Conservation (phyloP, 2,888 invertebrate genomes). For the Scaptodrosophila latifasciaeformis region DNA sequence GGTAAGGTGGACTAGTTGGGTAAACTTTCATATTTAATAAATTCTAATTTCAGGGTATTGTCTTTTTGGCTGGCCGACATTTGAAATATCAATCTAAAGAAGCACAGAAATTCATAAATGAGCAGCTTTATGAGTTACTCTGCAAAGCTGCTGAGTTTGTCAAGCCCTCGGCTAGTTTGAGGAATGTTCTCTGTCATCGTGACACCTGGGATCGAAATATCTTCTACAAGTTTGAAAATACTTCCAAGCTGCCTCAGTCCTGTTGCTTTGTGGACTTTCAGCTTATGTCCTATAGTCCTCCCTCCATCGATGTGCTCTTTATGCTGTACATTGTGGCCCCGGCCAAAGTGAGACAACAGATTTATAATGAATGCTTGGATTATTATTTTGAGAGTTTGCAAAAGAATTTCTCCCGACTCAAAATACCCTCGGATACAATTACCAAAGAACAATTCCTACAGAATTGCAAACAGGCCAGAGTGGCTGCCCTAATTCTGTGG, state of each 20-base stretch:
- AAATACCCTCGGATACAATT: constrained; percentile 41
- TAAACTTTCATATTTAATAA: no score
- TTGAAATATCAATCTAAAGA: constrained; percentile 52
- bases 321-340: constrained; percentile 75
- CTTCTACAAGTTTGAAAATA: constrained; percentile 62
- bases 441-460: constrained; percentile 62
- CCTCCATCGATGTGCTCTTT: constrained; percentile 76
- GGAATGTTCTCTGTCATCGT: constrained; percentile 74
- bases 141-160: constrained; percentile 46
- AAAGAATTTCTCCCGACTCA: constrained; percentile 3
- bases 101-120: constrained; percentile 49
- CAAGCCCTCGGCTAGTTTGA: constrained; percentile 64
- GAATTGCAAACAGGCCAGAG: constrained; percentile 64
- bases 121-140: constrained; percentile 49
- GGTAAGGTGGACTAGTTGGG: constrained; percentile 31
- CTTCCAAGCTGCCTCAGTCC: constrained; percentile 62
- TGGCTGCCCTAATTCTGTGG: constrained; percentile 64
- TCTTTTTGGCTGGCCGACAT: constrained; percentile 59
- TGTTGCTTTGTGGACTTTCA: constrained; percentile 78
- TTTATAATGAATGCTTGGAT: constrained; percentile 68
- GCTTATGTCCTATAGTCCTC: constrained; percentile 76
- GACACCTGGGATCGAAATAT: constrained; percentile 71
- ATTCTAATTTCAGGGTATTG: constrained; percentile 53
- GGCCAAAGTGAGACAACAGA: constrained; percentile 66
- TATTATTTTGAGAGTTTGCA: constrained; percentile 72